Evolutionary conservation across 2,888 invertebrate species (phyloP).

Genomic region (Tetheella fluctuosa): DNA sequence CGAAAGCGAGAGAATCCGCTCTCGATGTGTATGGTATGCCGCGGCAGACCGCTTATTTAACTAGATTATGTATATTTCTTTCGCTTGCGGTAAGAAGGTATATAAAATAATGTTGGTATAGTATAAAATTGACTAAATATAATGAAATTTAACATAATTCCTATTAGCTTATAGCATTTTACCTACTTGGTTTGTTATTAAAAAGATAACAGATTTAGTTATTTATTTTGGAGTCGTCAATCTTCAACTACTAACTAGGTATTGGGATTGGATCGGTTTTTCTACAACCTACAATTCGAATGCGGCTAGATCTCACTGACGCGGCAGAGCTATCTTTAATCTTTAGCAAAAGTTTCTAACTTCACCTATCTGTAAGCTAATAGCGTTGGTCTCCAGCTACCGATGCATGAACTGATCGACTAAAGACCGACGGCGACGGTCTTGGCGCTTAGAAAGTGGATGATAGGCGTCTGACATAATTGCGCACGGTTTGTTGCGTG

Average conservation of each 20-base stretch:
- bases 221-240: no score
- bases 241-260: no score
- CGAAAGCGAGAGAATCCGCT: slow-evolving; percentile 58
- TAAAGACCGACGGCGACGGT: slow-evolving; percentile 24
- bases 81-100: background rate
- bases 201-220: background rate
- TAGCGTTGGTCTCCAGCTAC: slow-evolving; percentile 18
- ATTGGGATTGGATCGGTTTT: no score
- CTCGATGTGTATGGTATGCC: slow-evolving; percentile 44
- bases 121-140: no score
- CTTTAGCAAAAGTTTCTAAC: background rate
- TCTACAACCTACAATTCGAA: no score
- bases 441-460: slow-evolving; percentile 64
- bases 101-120: no score
- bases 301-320: background rate
- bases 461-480: slow-evolving; percentile 77
- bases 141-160: no score
- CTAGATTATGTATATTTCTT: slow-evolving; percentile 22
- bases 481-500: slow-evolving; percentile 53
- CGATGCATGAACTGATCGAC: slow-evolving; percentile 56
- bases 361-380: slow-evolving; percentile 35
- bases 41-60: slow-evolving; percentile 27
- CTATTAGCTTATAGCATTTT: background rate
- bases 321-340: background rate
- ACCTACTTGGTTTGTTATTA: background rate